Evolutionary conservation across 2,797 vertebrate species (phyloP).

Genomic region (Centroberyx gerrardi): DNA sequence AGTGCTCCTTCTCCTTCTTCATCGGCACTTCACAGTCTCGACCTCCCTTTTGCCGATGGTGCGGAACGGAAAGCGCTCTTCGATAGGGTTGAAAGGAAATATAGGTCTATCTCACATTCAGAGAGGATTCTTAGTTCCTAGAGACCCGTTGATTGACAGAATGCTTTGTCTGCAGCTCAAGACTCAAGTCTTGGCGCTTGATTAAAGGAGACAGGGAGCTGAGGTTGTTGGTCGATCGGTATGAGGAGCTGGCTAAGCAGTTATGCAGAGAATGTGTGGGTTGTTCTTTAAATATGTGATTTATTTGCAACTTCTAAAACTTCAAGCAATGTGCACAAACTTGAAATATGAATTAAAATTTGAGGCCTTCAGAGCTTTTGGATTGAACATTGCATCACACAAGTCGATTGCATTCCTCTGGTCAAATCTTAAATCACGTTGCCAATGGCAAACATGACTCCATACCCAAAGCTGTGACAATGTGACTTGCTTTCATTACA

Average conservation of each 20-base stretch:
- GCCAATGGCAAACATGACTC: background rate
- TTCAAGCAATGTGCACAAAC: no score
- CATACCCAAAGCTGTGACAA: conserved; percentile 14
- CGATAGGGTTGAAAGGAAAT: background rate
- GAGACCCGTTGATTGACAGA: conserved; percentile 11
- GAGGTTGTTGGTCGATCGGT: no score
- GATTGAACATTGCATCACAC: background rate
- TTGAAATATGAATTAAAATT: background rate
- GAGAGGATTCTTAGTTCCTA: background rate
- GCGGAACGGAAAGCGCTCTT: conserved; percentile 6
- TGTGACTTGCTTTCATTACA: conserved; percentile 33
- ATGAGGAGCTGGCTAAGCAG: no score
- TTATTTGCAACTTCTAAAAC: no score
- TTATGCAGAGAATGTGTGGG: no score
- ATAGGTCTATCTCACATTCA: background rate
- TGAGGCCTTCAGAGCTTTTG: background rate
- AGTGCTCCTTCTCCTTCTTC: background rate
- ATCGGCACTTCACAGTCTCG: background rate
- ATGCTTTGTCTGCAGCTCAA: conserved; percentile 12
- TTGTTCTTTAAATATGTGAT: no score
- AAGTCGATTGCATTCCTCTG: conserved; percentile 25
- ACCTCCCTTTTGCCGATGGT: background rate
- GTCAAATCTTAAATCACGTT: conserved; percentile 3
- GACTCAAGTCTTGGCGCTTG: conserved; percentile 3
- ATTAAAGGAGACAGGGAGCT: background rate